Percentiles rank a stretch among this genome's conserved stretches.
Evolutionary conservation across 2,113 vertebrate species (phyloP).

Genomic region (Motacilla alba): DNA sequence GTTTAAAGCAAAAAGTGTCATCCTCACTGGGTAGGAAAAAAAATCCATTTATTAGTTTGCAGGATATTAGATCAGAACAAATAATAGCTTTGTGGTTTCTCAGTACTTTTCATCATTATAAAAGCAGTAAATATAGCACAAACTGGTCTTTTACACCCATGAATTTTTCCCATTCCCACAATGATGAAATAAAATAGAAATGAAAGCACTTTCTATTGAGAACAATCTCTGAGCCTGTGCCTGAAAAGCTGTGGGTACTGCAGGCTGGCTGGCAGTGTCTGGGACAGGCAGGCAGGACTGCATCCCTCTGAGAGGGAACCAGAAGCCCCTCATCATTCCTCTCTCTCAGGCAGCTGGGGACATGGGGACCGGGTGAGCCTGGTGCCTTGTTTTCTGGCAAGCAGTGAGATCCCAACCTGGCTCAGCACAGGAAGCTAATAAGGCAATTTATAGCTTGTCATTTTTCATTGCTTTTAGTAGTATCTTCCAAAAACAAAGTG

Average conservation of each 20-base stretch:
- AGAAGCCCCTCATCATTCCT: not conserved
- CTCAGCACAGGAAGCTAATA: not conserved
- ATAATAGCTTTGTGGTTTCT: not conserved
- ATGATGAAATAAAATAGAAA: not conserved
- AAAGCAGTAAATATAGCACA: not conserved
- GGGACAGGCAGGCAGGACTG: too few relatives aligned
- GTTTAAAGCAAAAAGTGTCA: not conserved
- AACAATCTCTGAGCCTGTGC: not conserved
- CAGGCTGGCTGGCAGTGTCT: not conserved
- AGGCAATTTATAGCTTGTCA: slow-evolving; percentile 16
- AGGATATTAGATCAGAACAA: not conserved
- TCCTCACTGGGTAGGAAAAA: not conserved
- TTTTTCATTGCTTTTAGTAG: slow-evolving; percentile 32
- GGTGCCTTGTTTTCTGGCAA: not conserved
- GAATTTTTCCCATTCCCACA: not conserved
- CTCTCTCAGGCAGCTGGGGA: not conserved
- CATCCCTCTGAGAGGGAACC: accelerated
- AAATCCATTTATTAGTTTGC: not conserved
- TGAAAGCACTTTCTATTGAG: not conserved
- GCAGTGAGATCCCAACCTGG: not conserved
- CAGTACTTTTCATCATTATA: not conserved
- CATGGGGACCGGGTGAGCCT: accelerated
- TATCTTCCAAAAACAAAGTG: not conserved
- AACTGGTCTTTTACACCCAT: not conserved
- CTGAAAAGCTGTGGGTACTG: not conserved